Evolutionary conservation across 2,113 vertebrate species (phyloP), one percentile per base, ranked within the genome.

Genomic region (Notiomystis cincta): DNA sequence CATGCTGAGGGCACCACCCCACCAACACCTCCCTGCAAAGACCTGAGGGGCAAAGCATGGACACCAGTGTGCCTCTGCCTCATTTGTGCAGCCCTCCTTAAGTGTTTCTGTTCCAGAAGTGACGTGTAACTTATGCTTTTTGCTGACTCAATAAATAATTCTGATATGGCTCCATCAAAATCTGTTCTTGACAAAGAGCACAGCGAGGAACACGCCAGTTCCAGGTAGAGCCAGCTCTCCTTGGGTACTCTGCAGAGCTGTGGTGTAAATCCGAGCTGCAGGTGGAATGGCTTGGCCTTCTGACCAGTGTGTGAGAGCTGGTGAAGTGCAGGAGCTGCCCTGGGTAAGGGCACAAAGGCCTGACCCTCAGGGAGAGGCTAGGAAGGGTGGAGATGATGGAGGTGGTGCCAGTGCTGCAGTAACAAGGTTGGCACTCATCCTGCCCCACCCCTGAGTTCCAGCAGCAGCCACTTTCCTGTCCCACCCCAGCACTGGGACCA

Each of bases 201-300:
- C 10, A 0, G 24, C 1, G 3, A 77, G 64, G 53, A 73, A 54
- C 0, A 1, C 0, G 0, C 57, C 89, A n/a, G 0, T n/a, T 35
- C 66, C 40, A 35, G 51, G 40, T 0, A 5, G 38, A 21, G 2
- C 35, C 38, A 47, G 2, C 28, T 13, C 33, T 35, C 6, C 7
- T 2, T 66, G 82, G 38, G 38, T 30, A 20, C 18, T 1, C 1
- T 27, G 50, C 50, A 18, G 23, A 69, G 84, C 48, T 64, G 2
- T 2, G 40, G 44, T 14, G 11, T 4, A 30, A 87, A 38, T 21
- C 87, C 13, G 47, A 87, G 67, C 16, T 28, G 31, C 13, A 53
- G 37, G 30, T 25, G 62, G 30, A 56, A 45, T 11, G 33, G 1
- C 1, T 19, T 15, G 70, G 60, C 11, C 50, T 40, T 51, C 37